Evolutionary conservation across 2,888 invertebrate genomes (phyloP).

Genomic region (Xestoiulus laeticollis): DNA sequence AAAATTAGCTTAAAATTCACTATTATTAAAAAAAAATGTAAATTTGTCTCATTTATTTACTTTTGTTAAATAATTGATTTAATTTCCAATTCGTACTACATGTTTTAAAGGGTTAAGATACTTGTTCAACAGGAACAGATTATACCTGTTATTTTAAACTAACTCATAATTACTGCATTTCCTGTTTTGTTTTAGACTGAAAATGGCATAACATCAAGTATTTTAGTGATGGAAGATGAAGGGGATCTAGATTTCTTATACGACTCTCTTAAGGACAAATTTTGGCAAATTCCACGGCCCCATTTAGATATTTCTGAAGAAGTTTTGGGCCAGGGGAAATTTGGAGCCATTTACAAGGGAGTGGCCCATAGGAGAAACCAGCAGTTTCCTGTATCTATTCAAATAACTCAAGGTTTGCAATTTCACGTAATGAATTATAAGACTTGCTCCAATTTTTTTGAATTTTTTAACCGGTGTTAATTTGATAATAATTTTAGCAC

Average conservation of each 20-base stretch:
- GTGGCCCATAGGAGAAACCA: constrained; percentile 72
- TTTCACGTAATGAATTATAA: background rate
- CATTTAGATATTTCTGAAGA: constrained; percentile 75
- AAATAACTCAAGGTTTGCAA: constrained; percentile 68
- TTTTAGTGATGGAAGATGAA: constrained; percentile 58
- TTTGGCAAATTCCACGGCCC: constrained; percentile 78
- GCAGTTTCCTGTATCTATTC: constrained; percentile 70
- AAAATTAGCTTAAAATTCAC: no score
- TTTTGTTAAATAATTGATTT: no score
- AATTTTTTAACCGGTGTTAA: background rate
- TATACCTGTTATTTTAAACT: no score
- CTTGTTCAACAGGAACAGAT: no score
- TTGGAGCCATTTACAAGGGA: constrained; percentile 80
- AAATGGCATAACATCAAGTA: constrained; percentile 66
- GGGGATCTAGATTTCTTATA: constrained; percentile 71
- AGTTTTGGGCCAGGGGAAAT: constrained; percentile 78
- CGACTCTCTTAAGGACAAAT: constrained; percentile 76
- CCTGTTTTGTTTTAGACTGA: constrained; percentile 66
- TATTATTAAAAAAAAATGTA: no score
- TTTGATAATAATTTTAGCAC: constrained; percentile 53
- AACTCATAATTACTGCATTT: background rate
- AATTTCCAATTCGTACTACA: no score
- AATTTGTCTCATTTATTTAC: no score
- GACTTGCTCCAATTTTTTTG: no score
- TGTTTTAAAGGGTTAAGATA: no score